A percentile compares a stretch with the other conserved stretches of the same genome.
phyloP scores from a whole-genome alignment of 2,888 invertebrate species.

The Nysson spinosus region DNA sequence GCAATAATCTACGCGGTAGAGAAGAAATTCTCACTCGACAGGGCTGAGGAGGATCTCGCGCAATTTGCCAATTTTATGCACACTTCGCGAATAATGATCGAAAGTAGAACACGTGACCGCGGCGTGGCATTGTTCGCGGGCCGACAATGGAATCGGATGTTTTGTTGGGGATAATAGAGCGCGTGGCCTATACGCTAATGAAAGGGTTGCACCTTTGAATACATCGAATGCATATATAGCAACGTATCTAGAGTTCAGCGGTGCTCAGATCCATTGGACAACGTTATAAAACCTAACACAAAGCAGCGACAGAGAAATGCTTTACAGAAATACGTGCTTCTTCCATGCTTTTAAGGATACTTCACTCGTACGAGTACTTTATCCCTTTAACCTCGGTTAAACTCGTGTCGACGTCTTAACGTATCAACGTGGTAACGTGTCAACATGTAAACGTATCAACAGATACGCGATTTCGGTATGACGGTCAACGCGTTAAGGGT shows the following conservation, averaged over 20 bases:
- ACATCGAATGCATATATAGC: constrained; percentile 59
- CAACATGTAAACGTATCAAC: too few relatives aligned
- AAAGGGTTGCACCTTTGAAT: constrained; percentile 76
- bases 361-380: too few relatives aligned
- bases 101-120: constrained; percentile 72
- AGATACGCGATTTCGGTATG: not conserved
- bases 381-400: too few relatives aligned
- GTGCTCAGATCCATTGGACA: constrained; percentile 41
- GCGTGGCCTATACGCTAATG: constrained; percentile 76
- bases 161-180: constrained; percentile 75
- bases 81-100: constrained; percentile 69
- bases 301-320: constrained; percentile 5
- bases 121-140: constrained; percentile 61
- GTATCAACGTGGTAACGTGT: too few relatives aligned
- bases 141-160: constrained; percentile 75
- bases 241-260: constrained; percentile 48
- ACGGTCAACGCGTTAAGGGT: not conserved
- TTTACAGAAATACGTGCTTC: too few relatives aligned
- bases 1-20: not conserved
- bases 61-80: constrained; percentile 73
- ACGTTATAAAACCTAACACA: not conserved
- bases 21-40: constrained; percentile 9
- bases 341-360: too few relatives aligned
- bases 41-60: constrained; percentile 48
- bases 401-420: too few relatives aligned